Evolutionary conservation across 2,888 invertebrate genomes (phyloP).

Genomic region (Agonopterix subpropinquella): DNA sequence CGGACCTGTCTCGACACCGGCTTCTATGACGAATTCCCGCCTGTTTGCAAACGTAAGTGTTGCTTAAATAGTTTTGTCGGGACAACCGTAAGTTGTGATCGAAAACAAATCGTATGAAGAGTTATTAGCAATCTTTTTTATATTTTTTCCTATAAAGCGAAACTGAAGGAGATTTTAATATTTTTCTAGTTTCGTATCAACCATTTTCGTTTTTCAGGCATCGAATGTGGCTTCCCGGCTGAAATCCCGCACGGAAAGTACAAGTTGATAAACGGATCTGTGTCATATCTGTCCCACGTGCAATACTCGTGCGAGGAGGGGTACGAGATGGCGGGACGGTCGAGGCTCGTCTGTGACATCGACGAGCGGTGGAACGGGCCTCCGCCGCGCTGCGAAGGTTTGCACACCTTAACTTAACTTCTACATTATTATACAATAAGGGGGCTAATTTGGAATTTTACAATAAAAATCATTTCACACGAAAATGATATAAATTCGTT

Average conservation of each 20-base stretch:
- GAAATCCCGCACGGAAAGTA: conserved; percentile 89
- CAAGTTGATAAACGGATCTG: conserved; percentile 87
- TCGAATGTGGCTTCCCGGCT: conserved; percentile 93
- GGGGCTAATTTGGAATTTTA: no score
- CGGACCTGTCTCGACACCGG: conserved; percentile 93
- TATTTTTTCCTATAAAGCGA: no score
- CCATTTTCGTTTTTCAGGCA: conserved; percentile 73
- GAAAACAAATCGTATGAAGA: no score
- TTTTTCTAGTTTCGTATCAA: background rate
- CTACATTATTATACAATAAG: no score
- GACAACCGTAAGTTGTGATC: no score
- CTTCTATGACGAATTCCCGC: conserved; percentile 95
- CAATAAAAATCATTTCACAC: no score
- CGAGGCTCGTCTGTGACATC: conserved; percentile 90
- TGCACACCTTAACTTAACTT: conserved; percentile 22
- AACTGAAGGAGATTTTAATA: no score
- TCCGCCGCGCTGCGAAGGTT: conserved; percentile 90
- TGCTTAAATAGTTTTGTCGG: background rate
- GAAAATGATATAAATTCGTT: no score
- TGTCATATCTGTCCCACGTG: conserved; percentile 90
- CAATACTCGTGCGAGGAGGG: conserved; percentile 89
- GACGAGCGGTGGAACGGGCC: conserved; percentile 96
- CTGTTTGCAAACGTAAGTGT: conserved; percentile 92
- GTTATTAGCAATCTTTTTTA: no score
- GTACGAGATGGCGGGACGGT: conserved; percentile 89